phyloP scores from a whole-genome alignment of 35 echinoderm and acorn worm species.

The Lytechinus pictus region DNA sequence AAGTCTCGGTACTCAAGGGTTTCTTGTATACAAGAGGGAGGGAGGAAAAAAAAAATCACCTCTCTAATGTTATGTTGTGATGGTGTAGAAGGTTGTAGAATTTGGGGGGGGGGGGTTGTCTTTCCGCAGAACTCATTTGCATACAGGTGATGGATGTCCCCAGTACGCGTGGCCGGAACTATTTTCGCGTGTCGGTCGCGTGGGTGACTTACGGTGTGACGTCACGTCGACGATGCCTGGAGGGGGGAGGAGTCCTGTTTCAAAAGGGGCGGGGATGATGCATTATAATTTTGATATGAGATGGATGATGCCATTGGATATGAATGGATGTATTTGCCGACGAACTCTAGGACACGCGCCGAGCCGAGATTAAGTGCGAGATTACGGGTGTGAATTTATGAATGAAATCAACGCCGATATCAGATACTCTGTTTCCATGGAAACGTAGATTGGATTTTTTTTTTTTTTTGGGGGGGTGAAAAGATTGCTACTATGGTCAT shows the following conservation, averaged over 20 bases:
- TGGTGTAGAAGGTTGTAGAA: neutral
- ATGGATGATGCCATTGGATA: neutral
- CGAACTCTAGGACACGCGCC: neutral
- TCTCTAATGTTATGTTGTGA: neutral
- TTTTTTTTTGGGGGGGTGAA: neutral
- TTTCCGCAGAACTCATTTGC: neutral
- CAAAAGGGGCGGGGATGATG: constrained; percentile 14
- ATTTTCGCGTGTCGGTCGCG: neutral
- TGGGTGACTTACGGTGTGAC: neutral
- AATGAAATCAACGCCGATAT: constrained; percentile 3
- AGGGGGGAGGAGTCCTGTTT: neutral
- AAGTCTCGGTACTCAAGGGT: neutral
- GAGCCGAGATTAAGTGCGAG: neutral
- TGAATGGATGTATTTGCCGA: neutral
- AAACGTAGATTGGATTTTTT: neutral
- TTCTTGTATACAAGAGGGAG: too few species aligned
- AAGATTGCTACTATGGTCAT: neutral
- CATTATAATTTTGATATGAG: neutral
- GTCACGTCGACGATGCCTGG: neutral
- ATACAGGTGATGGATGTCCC: neutral
- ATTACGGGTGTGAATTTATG: neutral
- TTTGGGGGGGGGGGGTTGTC: neutral
- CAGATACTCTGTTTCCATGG: neutral
- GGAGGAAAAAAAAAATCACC: neutral
- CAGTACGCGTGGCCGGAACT: neutral